phyloP scores from a whole-genome alignment of 2,113 vertebrate genomes.

The Gallinago jamesoni region DNA sequence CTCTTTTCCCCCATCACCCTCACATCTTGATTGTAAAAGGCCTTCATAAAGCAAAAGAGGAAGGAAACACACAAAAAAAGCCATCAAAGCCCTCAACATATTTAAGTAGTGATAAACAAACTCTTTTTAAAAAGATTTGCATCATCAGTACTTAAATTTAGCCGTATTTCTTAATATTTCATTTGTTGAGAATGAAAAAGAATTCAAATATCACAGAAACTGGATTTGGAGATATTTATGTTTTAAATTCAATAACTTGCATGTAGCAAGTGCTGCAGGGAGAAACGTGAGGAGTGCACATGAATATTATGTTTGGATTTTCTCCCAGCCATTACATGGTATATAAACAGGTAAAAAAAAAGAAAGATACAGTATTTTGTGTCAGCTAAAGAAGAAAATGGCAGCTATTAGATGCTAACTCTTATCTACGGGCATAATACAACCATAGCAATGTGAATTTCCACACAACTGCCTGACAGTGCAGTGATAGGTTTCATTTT shows the following conservation, averaged over 20 bases:
- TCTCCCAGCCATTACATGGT: background rate
- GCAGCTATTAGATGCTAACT: background rate
- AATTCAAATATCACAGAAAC: background rate
- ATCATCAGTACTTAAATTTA: background rate
- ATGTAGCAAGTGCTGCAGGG: background rate
- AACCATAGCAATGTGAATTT: background rate
- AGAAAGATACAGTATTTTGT: background rate
- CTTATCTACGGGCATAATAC: background rate
- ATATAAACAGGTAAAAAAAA: background rate
- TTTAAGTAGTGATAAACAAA: background rate
- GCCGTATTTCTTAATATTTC: background rate
- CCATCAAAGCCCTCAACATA: background rate
- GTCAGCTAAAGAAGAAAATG: background rate
- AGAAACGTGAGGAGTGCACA: background rate
- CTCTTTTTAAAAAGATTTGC: background rate
- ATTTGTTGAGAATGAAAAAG: background rate
- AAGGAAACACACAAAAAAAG: background rate
- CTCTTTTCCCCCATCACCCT: background rate
- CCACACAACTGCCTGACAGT: background rate
- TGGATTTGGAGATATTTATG: background rate
- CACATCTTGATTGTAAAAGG: background rate
- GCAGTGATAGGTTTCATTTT: background rate
- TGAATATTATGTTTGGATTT: background rate
- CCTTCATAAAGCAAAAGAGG: background rate
- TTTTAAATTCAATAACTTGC: background rate